Percentiles rank a stretch among this genome's conserved stretches.
phyloP scores from a whole-genome alignment of 2,113 vertebrate species.

The Amphilophus citrinellus region DNA sequence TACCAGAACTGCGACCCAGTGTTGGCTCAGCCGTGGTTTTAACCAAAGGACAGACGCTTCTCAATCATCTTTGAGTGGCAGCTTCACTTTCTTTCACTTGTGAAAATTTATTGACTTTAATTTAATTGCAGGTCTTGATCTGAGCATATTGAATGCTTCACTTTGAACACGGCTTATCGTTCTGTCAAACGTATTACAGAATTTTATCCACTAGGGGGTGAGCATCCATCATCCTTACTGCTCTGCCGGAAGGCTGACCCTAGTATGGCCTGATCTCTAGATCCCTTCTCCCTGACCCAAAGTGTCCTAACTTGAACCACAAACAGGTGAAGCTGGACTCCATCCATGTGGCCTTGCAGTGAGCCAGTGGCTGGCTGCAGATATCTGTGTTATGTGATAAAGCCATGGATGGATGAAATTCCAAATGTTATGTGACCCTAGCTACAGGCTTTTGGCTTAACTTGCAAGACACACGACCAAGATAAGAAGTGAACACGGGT shows the following conservation, averaged over 20 bases:
- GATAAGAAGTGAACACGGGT: neutral
- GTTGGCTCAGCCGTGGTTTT: neutral
- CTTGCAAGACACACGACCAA: neutral
- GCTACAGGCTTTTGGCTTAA: neutral
- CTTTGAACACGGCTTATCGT: neutral
- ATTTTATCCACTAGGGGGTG: slow-evolving; percentile 30
- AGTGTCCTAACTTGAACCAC: neutral
- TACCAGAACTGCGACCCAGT: neutral
- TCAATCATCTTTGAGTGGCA: neutral
- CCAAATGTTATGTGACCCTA: neutral
- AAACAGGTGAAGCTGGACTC: neutral
- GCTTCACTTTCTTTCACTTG: neutral
- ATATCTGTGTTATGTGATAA: neutral
- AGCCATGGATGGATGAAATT: neutral
- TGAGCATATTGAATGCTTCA: neutral
- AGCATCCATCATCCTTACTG: neutral
- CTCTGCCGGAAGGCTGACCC: neutral
- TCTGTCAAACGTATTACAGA: neutral
- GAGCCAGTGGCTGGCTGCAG: neutral
- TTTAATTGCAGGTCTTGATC: neutral
- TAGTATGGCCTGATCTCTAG: neutral
- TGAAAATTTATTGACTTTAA: neutral
- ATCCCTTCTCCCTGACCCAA: neutral
- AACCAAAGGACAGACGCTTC: neutral
- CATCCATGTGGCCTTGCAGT: neutral